phyloP scores from a whole-genome alignment of 2,888 invertebrate species.

The Paralinhomoeus sp. region DNA sequence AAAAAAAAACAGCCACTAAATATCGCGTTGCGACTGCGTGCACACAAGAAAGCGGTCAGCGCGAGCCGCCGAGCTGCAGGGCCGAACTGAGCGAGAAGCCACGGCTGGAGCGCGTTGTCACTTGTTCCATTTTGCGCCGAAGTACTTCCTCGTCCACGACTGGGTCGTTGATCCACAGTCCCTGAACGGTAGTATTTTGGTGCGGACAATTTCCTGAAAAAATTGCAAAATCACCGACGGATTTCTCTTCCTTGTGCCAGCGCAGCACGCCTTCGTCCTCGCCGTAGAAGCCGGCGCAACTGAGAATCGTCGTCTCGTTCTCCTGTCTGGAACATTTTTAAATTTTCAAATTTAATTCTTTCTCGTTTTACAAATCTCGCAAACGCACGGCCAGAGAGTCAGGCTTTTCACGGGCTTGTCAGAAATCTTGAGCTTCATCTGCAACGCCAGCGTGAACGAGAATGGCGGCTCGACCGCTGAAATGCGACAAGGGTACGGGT shows the following conservation, averaged over 20 bases:
- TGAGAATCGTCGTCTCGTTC: conserved; percentile 26
- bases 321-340: background rate
- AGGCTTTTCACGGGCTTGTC: conserved; percentile 32
- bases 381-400: conserved; percentile 17
- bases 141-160: conserved; percentile 8
- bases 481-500: too few species aligned
- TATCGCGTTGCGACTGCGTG: too few species aligned
- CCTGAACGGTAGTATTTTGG: conserved; percentile 7
- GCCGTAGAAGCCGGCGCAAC: conserved; percentile 31
- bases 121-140: too few species aligned
- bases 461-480: conserved; percentile 18
- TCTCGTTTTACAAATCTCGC: background rate
- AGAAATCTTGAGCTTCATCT: conserved; percentile 33
- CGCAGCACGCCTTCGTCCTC: conserved; percentile 34
- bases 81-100: too few species aligned
- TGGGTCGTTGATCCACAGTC: conserved; percentile 23
- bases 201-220: background rate
- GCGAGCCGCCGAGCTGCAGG: too few species aligned
- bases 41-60: too few species aligned
- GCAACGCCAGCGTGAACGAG: conserved; percentile 25
- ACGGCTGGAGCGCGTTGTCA: too few species aligned
- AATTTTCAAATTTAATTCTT: background rate
- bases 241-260: conserved; percentile 27
- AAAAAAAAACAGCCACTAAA: too few species aligned
- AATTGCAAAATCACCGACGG: conserved; percentile 16